phyloP scores from a whole-genome alignment of 2,113 vertebrate species.

The Bucco capensis region DNA sequence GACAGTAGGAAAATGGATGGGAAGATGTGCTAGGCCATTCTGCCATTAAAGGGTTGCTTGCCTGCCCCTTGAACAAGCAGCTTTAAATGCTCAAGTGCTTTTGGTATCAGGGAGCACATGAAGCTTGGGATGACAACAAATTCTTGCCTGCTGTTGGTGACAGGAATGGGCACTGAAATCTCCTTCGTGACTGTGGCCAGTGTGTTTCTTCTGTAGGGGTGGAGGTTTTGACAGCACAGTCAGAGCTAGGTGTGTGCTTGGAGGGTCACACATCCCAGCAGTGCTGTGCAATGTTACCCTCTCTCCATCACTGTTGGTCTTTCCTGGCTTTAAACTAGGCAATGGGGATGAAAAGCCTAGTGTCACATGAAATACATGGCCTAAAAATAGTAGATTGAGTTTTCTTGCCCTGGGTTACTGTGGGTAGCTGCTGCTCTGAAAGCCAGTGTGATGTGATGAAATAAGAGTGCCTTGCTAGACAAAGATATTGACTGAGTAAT shows the following conservation, averaged over 20 bases:
- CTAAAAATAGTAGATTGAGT: background rate
- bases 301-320: rapidly evolving
- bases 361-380: rapidly evolving
- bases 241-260: background rate
- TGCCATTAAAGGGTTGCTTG: background rate
- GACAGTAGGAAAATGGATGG: background rate
- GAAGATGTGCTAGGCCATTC: rapidly evolving
- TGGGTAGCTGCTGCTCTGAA: background rate
- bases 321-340: background rate
- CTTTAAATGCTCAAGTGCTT: background rate
- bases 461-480: background rate
- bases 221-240: too few species aligned
- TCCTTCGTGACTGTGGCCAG: background rate
- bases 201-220: rapidly evolving
- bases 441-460: slow-evolving; percentile 21
- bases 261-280: background rate
- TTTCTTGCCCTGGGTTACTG: background rate
- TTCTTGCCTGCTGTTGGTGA: rapidly evolving
- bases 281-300: background rate
- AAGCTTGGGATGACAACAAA: background rate
- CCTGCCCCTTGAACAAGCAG: background rate
- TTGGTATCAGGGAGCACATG: background rate
- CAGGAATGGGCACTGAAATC: background rate
- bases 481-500: background rate
- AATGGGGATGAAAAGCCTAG: background rate